These are phyloP conservation scores for Rhinatrema bivittatum DNA, from an alignment of 2,797 vertebrate species.

Conservation along the genomic window DNA sequence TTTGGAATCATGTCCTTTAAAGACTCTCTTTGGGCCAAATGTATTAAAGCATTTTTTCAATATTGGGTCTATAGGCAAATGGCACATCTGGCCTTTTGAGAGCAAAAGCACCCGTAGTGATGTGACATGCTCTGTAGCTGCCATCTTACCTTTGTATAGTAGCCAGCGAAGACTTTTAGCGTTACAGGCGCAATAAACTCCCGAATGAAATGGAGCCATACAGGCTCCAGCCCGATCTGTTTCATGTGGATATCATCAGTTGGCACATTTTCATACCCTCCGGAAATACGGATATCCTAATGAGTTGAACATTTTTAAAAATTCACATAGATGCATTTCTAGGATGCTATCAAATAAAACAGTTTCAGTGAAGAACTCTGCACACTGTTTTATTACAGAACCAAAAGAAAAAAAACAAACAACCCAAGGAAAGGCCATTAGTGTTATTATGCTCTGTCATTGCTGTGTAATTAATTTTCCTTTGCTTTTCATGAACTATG, in stretches of 20 bases:
- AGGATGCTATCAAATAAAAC: no score
- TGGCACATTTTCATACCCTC: constrained; percentile 94
- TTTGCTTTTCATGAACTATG: no score
- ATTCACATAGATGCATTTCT: no score
- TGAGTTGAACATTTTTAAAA: constrained; percentile 13
- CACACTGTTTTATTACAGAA: background rate
- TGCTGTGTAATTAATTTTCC: no score
- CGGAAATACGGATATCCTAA: constrained; percentile 87
- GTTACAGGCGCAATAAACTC: constrained; percentile 94
- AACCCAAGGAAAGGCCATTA: constrained; percentile 3
- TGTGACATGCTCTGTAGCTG: no score
- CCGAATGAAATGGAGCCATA: constrained; percentile 95
- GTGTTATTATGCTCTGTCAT: background rate
- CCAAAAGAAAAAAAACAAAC: constrained; percentile 3
- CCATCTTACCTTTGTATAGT: constrained; percentile 83
- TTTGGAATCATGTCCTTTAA: no score
- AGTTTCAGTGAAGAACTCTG: no score
- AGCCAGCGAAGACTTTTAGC: constrained; percentile 91
- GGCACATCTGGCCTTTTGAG: no score
- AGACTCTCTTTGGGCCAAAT: no score
- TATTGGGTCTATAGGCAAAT: no score
- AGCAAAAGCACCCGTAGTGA: no score
- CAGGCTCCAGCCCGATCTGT: constrained; percentile 82
- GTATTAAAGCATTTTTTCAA: no score
- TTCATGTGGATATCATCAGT: constrained; percentile 98